phyloP scores from a whole-genome alignment of 2,797 vertebrate genomes.

The Ispidina picta region DNA sequence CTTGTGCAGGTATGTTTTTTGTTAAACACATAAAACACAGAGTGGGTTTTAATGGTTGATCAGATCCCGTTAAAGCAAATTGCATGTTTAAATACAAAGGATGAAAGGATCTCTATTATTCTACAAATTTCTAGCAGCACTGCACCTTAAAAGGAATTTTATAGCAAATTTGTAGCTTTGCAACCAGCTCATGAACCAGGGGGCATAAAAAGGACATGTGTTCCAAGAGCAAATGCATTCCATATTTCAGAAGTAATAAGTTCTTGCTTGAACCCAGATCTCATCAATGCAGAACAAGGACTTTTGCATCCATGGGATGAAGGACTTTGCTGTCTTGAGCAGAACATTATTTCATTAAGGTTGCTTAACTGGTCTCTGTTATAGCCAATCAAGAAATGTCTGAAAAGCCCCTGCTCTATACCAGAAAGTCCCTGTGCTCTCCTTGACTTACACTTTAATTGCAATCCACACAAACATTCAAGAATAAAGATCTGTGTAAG shows the following conservation, averaged over 20 bases:
- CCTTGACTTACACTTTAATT: neutral
- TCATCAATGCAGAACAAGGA: neutral
- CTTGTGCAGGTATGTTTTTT: conserved; percentile 52
- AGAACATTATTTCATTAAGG: neutral
- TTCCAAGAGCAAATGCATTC: conserved; percentile 66
- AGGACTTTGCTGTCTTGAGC: neutral
- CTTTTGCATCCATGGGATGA: neutral
- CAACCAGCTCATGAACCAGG: conserved; percentile 55
- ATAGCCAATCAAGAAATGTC: neutral
- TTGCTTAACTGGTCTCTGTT: neutral
- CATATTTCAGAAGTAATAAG: conserved; percentile 68
- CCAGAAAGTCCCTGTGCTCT: neutral
- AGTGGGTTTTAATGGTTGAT: conserved; percentile 54
- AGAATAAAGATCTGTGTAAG: neutral
- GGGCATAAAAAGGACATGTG: conserved; percentile 63
- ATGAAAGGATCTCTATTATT: conserved; percentile 66
- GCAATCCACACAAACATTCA: neutral
- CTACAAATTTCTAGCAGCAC: conserved; percentile 64
- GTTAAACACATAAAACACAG: conserved; percentile 65
- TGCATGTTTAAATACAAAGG: conserved; percentile 66
- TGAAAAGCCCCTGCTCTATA: neutral
- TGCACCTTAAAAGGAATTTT: conserved; percentile 69
- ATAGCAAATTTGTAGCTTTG: conserved; percentile 71
- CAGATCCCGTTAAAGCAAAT: conserved; percentile 64
- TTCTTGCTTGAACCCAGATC: conserved; percentile 37